phyloP scores from a whole-genome alignment of 2,113 vertebrate genomes.

The Ifrita kowaldi region DNA sequence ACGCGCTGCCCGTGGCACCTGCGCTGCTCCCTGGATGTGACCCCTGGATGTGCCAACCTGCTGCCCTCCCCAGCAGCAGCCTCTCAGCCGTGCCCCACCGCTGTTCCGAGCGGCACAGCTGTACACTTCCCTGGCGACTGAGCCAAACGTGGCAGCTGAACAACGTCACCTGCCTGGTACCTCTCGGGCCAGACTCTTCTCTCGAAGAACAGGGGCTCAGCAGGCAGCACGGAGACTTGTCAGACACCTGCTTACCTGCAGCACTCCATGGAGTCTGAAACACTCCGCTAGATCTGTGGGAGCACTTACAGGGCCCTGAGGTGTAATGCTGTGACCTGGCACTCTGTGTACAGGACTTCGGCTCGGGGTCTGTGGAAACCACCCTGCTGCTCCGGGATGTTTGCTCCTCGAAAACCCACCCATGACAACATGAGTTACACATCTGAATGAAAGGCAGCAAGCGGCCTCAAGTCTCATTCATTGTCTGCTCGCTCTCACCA shows the following conservation, averaged over 20 bases:
- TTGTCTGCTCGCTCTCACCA: background rate
- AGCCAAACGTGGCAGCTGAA: background rate
- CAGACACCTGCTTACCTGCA: too few species aligned
- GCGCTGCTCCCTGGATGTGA: background rate
- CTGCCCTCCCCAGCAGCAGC: too few species aligned
- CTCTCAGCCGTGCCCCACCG: too few species aligned
- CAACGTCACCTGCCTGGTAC: too few species aligned
- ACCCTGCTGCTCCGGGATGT: background rate
- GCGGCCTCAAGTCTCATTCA: background rate
- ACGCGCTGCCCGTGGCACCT: rapidly evolving
- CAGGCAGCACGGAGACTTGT: too few species aligned
- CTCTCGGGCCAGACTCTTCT: background rate
- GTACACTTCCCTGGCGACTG: rapidly evolving
- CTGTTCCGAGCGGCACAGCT: background rate
- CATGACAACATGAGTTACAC: background rate
- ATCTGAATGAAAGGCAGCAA: background rate
- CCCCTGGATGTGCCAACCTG: too few species aligned
- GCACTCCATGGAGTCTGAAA: background rate
- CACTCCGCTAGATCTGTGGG: too few species aligned
- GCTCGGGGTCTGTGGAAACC: too few species aligned
- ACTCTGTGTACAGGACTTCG: background rate
- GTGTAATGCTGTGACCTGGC: background rate
- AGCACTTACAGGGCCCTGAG: too few species aligned
- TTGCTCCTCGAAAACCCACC: too few species aligned
- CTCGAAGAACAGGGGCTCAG: background rate